Evolutionary conservation across 1,140 invertebrate genomes (phyloP), one percentile per base, ranked within the genome.

Genomic region (Lordiphosa clarofinis): DNA sequence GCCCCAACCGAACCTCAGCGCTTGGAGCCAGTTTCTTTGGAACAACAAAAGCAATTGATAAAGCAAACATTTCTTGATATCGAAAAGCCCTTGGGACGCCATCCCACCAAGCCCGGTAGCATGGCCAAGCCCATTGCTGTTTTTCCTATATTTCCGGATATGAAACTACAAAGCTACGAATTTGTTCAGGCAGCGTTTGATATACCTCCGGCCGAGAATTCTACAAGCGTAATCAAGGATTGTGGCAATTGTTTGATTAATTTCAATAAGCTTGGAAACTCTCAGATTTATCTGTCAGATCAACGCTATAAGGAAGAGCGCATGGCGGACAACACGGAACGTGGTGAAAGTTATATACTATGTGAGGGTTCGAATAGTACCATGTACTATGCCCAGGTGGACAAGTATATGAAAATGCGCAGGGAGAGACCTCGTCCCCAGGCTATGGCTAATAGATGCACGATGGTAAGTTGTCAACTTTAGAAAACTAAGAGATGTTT

Each of bases 261-360:
- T 33, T 78, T 79, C 2, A 55, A 44, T n/a, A 6, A 4, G 8
- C 54, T 24, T 3, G 6, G 4, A 11, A 21, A 5, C 3, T 0
- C 7, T 1, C 12, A 3, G 0, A 8, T 28, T 0, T 78, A 44
- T 6, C 0, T 69, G 0, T 69, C 74, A 5, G 74, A 78, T 12
- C 58, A 79, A 37, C 63, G 74, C 31, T 78, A 61, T 33, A 78
- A 31, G 10, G 74, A 69, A 24, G 69, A 79, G 5, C 71, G 46
- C 33, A 37, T 31, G 0, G 13, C 55, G 3, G 64, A 73, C 1
- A 66, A 4, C 4, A 7, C 37, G 0, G 68, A 79, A 4, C 56
- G 36, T 3, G 56, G 21, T 0, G 58, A 59, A 5, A 35, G 55
- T 5, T 40, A 68, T 8, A 43, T 69, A 3, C 11, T 79, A 4